Percentiles rank a stretch among this genome's conserved stretches.
Evolutionary conservation across 1,140 invertebrate genomes (phyloP).

Genomic region (Lucilia cuprina): DNA sequence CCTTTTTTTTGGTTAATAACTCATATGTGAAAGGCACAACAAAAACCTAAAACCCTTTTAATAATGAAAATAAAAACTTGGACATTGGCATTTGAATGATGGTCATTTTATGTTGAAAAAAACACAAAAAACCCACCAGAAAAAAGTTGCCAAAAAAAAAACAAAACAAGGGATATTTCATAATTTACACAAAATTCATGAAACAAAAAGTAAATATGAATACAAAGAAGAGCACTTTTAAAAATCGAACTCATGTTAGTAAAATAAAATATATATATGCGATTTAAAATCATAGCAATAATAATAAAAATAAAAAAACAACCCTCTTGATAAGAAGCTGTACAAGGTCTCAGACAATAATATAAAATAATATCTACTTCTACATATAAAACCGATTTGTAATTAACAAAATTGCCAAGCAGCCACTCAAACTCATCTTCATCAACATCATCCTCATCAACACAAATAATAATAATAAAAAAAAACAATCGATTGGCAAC

Average conservation of each 20-base stretch:
- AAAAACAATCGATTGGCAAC: slow-evolving; percentile 17
- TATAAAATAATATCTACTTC: neutral
- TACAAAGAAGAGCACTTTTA: neutral
- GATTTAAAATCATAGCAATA: neutral
- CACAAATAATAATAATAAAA: slow-evolving; percentile 12
- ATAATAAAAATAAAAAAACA: slow-evolving; percentile 21
- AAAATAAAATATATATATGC: neutral
- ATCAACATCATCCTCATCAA: slow-evolving; percentile 19
- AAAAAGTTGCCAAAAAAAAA: neutral
- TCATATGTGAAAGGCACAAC: neutral
- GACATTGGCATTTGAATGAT: slow-evolving; percentile 35
- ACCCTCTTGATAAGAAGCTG: slow-evolving; percentile 23
- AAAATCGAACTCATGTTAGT: neutral
- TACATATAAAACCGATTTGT: slow-evolving; percentile 58
- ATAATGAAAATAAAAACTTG: slow-evolving; percentile 28
- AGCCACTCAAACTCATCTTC: slow-evolving; percentile 45
- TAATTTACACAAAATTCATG: slow-evolving; percentile 31
- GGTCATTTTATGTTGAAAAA: neutral
- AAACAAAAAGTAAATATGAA: neutral
- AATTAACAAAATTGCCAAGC: slow-evolving; percentile 63
- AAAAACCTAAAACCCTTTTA: neutral
- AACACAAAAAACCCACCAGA: too few species aligned
- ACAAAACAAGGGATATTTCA: slow-evolving; percentile 32
- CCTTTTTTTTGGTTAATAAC: slow-evolving; percentile 22
- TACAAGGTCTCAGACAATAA: slow-evolving; percentile 22